Percentiles rank a stretch among this genome's conserved stretches.
Conservation (phyloP, 30 jellyfish, hydroid and myxozoan species). For the Turritopsis rubra region DNA sequence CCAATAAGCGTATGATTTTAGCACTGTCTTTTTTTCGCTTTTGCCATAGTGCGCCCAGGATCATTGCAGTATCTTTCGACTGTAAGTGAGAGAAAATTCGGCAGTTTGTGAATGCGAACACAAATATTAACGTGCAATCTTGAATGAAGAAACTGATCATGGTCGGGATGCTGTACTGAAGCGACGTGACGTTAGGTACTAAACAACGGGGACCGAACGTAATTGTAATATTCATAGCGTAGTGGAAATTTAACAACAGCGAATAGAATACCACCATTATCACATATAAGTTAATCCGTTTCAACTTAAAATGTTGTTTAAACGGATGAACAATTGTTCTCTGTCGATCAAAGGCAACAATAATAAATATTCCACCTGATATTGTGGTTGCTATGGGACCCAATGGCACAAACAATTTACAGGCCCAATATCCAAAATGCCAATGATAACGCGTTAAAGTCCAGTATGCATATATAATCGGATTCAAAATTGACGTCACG, state of each 20-base stretch:
- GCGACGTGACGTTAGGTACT: conserved; percentile 17
- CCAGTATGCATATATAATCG: conserved; percentile 62
- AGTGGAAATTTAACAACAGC: conserved; percentile 39
- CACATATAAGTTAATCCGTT: conserved; percentile 36
- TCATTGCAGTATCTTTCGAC: conserved; percentile 18
- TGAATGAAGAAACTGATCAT: conserved; percentile 43
- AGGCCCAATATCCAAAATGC: conserved; percentile 84
- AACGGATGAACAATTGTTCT: conserved; percentile 60
- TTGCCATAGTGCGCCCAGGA: conserved; percentile 29
- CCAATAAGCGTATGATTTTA: conserved; percentile 53
- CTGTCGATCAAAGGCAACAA: conserved; percentile 82
- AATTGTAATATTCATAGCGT: conserved; percentile 23
- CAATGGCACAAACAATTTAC: conserved; percentile 65
- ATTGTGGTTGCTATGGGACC: conserved; percentile 73
- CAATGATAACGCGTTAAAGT: conserved; percentile 56
- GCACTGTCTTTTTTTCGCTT: conserved; percentile 43
- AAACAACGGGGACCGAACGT: conserved; percentile 25
- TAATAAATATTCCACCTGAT: conserved; percentile 68
- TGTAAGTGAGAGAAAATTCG: conserved; percentile 36
- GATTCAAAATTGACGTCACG: conserved; percentile 67
- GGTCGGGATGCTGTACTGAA: conserved; percentile 48
- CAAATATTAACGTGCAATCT: conserved; percentile 48
- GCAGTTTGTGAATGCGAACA: conserved; percentile 50
- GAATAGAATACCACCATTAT: conserved; percentile 41
- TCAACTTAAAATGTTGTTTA: conserved; percentile 44